Conservation (phyloP, 2,888 invertebrate genomes). For the Dendrolimus houi region DNA sequence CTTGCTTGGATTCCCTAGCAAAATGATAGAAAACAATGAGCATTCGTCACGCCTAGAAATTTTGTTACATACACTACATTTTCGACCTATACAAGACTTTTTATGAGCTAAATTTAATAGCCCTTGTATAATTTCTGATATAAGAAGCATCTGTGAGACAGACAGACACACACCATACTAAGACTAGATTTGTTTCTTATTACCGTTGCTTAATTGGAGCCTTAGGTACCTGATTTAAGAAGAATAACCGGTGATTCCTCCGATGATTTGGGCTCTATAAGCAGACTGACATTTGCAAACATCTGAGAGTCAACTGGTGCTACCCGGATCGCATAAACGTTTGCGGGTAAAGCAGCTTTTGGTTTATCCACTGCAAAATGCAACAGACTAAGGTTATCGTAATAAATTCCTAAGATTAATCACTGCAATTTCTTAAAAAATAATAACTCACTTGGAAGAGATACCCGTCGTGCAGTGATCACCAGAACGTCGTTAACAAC, state of each 20-base stretch:
- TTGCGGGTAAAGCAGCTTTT: conserved; percentile 35
- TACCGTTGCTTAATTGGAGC: background rate
- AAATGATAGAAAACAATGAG: too few species aligned
- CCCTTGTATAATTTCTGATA: too few species aligned
- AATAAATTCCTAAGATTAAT: too few species aligned
- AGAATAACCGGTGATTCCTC: conserved; percentile 44
- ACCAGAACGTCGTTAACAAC: conserved; percentile 72
- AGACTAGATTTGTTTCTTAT: too few species aligned
- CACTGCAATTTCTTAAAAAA: too few species aligned
- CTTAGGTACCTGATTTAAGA: conserved; percentile 35
- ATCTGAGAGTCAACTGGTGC: conserved; percentile 31
- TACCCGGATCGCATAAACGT: conserved; percentile 58
- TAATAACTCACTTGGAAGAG: conserved; percentile 38
- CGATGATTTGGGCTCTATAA: conserved; percentile 38
- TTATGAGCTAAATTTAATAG: too few species aligned
- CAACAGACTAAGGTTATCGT: background rate
- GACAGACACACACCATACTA: too few species aligned
- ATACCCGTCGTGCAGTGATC: conserved; percentile 50
- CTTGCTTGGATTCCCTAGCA: too few species aligned
- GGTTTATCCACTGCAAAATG: conserved; percentile 45
- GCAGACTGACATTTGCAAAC: conserved; percentile 42
- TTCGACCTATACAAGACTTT: too few species aligned
- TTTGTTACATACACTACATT: too few species aligned
- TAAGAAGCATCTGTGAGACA: too few species aligned
- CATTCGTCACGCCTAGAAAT: too few species aligned